Evolutionary conservation across 2,888 invertebrate genomes (phyloP), one percentile per base, ranked within the genome.

Genomic region (Cryptus armator): DNA sequence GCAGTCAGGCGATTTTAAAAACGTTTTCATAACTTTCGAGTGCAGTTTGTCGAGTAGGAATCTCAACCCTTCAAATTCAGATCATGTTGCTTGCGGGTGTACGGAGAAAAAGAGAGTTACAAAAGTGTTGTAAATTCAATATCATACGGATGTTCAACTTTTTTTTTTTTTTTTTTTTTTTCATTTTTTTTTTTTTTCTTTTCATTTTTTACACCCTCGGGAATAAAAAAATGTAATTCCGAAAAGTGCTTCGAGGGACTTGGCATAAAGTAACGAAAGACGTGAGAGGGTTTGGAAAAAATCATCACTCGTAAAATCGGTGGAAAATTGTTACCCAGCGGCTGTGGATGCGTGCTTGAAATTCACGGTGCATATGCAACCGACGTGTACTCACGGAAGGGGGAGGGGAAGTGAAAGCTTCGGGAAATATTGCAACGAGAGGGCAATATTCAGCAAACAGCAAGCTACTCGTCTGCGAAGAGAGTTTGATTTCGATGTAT

Each of bases 361-460:
- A 68, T 46, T 19, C 14, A 46, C 0, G 46, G 12, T 32, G 29
- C 62, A 24, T 6, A 24, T 24, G 12, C 59, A 16, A 9, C 24
- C 19, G 9, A 16, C 19, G 14, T 16, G n/a, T 64, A 7, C 37
- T 3, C 16, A 64, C 14, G 4, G 43, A 37, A 29, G 53, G 14
- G 10, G 56, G 10, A 12, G 56, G 12, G 19, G 24, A 56, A 5
- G 24, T 9, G 9, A 10, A 53, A 9, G 24, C 56, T 56, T 9
- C 43, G 9, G 24, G 71, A 43, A 56, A 71, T 56, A 71, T 56
- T 14, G 71, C 5, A 53, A 71, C 37, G n/a, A 53, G 51, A 70
- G 16, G 5, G 9, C 7, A 53, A 53, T 70, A 43, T 37, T 12
- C 43, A 10, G 53, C 44, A 66, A 29, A 67, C 19, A 43, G 66